These are phyloP conservation scores for Hucho hucho DNA, from an alignment of 2,113 vertebrate species.

Conservation along the genomic window DNA sequence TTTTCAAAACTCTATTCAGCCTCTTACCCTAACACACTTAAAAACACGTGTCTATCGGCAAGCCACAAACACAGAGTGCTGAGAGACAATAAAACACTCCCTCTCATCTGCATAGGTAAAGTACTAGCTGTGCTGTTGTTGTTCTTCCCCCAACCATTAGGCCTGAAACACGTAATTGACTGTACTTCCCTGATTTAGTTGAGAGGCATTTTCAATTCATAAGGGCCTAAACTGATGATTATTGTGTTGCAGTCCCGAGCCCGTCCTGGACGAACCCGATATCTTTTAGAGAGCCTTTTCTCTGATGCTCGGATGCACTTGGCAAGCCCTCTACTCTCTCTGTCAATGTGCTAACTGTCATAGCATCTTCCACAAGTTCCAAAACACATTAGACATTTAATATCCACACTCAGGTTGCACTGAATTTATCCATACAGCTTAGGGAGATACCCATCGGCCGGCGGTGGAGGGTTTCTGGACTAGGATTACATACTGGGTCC, in stretches of 20 bases:
- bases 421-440: slow-evolving; percentile 68
- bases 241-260: slow-evolving; percentile 54
- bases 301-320: slow-evolving; percentile 66
- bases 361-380: slow-evolving; percentile 69
- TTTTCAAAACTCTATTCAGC: too few relatives aligned
- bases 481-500: slow-evolving; percentile 15
- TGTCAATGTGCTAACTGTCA: slow-evolving; percentile 69
- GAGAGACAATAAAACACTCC: background rate
- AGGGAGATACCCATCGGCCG: slow-evolving; percentile 56
- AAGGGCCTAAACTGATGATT: slow-evolving; percentile 26
- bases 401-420: slow-evolving; percentile 73
- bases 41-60: too few relatives aligned
- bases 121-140: slow-evolving; percentile 9
- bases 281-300: slow-evolving; percentile 57
- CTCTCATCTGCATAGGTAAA: slow-evolving; percentile 5
- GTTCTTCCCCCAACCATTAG: background rate
- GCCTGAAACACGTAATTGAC: slow-evolving; percentile 45
- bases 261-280: slow-evolving; percentile 66
- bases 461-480: slow-evolving; percentile 46
- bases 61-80: background rate
- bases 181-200: slow-evolving; percentile 45
- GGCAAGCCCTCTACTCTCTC: slow-evolving; percentile 48
- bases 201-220: slow-evolving; percentile 55
- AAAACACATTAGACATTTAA: slow-evolving; percentile 77
- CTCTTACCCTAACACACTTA: too few relatives aligned